phyloP scores from a whole-genome alignment of 2,113 vertebrate species.

The Sarotherodon lohbergeri region DNA sequence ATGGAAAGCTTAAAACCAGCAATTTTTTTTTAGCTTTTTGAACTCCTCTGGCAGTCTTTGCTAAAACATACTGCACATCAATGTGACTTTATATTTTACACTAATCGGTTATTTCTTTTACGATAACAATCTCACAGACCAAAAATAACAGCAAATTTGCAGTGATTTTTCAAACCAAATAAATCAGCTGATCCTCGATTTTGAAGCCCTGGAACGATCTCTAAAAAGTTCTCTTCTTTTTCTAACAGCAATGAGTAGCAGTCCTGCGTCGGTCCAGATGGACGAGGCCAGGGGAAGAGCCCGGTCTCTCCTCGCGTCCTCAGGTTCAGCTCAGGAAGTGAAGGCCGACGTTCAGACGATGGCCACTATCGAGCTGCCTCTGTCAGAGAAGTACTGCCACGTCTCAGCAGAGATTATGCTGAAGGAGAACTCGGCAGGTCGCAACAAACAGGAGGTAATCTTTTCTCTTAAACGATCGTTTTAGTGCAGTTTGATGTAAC shows the following conservation, averaged over 20 bases:
- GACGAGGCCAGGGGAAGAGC: constrained; percentile 52
- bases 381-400: constrained; percentile 59
- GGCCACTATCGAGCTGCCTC: constrained; percentile 39
- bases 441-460: constrained; percentile 44
- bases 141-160: rapidly evolving
- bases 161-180: neutral
- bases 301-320: constrained; percentile 34
- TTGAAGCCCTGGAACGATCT: neutral
- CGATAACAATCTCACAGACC: rapidly evolving
- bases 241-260: constrained; percentile 17
- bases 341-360: constrained; percentile 50
- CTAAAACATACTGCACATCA: rapidly evolving
- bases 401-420: constrained; percentile 53
- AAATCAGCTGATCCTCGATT: neutral
- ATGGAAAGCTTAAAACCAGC: neutral
- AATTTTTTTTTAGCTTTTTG: neutral
- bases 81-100: neutral
- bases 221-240: neutral
- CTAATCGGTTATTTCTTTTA: neutral
- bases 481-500: neutral
- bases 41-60: neutral
- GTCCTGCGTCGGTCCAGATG: constrained; percentile 5
- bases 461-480: rapidly evolving
- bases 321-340: constrained; percentile 48
- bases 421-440: constrained; percentile 41